Evolutionary conservation across 2,797 vertebrate genomes (phyloP).

Genomic region (Sebastes elongatus): DNA sequence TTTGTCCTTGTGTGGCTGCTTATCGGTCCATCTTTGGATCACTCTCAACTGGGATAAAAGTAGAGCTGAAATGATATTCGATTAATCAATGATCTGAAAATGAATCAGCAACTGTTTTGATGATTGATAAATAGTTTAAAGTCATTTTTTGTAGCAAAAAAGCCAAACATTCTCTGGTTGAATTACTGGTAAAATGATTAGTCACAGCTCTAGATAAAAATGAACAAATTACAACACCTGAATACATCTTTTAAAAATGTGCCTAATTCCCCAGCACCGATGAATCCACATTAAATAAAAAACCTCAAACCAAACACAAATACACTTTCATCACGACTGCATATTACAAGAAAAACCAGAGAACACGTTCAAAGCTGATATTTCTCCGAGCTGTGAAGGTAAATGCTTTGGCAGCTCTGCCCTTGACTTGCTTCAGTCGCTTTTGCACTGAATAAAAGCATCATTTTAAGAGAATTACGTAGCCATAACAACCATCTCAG

Average conservation of each 20-base stretch:
- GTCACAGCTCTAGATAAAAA: not conserved
- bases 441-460: conserved; percentile 74
- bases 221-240: not conserved
- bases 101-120: not conserved
- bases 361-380: conserved; percentile 58
- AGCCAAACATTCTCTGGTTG: not conserved
- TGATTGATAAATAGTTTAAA: not conserved
- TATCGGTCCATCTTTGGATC: not conserved
- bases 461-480: conserved; percentile 82
- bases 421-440: conserved; percentile 76
- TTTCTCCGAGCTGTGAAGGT: conserved; percentile 62
- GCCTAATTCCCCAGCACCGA: conserved; percentile 25
- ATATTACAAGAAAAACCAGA: conserved; percentile 64
- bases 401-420: conserved; percentile 66
- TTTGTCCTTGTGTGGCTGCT: not conserved
- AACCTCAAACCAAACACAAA: conserved; percentile 27
- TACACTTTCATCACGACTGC: conserved; percentile 55
- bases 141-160: not conserved
- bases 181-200: not conserved
- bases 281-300: conserved; percentile 34
- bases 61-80: not conserved
- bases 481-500: conserved; percentile 78
- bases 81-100: not conserved
- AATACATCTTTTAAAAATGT: not conserved
- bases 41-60: not conserved